A percentile compares a stretch with the other conserved stretches of the same genome.
These are phyloP conservation scores for Cerastis leucographa DNA, from an alignment of 2,888 invertebrate genomes.

Conservation along the genomic window DNA sequence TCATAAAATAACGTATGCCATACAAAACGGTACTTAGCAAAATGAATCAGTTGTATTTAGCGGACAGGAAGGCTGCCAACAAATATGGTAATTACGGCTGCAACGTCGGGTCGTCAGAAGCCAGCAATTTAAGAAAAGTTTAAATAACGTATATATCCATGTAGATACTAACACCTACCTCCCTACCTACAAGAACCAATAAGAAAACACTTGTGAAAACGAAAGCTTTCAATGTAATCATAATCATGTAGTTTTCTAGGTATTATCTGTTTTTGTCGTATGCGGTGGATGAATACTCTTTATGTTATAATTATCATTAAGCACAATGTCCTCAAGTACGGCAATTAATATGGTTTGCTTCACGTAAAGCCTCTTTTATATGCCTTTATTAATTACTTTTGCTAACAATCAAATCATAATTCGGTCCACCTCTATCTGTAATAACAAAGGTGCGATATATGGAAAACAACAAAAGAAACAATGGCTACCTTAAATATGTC, in stretches of 20 bases:
- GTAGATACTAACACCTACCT: not conserved
- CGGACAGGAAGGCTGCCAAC: not conserved
- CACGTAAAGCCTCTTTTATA: constrained; percentile 5
- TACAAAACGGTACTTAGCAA: not conserved
- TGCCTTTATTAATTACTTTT: constrained; percentile 9
- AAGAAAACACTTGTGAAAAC: not conserved
- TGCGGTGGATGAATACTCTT: not conserved
- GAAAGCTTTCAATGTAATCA: not conserved
- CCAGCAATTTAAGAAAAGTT: too few relatives aligned
- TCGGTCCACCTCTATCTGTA: constrained; percentile 1
- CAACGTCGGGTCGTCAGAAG: not conserved
- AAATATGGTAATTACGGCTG: not conserved
- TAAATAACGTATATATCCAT: too few relatives aligned
- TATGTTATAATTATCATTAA: constrained; percentile 2
- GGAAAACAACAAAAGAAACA: not conserved
- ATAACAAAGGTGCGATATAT: constrained; percentile 17
- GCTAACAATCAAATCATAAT: constrained; percentile 22
- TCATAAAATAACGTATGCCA: not conserved
- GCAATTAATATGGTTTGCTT: constrained; percentile 1
- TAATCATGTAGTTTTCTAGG: not conserved
- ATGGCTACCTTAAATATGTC: not conserved
- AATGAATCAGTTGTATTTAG: not conserved
- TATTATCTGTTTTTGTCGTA: not conserved
- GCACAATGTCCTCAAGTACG: not conserved
- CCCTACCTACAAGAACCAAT: not conserved